Evolutionary conservation across 1,140 invertebrate species (phyloP).

Genomic region (Patella vulgata): DNA sequence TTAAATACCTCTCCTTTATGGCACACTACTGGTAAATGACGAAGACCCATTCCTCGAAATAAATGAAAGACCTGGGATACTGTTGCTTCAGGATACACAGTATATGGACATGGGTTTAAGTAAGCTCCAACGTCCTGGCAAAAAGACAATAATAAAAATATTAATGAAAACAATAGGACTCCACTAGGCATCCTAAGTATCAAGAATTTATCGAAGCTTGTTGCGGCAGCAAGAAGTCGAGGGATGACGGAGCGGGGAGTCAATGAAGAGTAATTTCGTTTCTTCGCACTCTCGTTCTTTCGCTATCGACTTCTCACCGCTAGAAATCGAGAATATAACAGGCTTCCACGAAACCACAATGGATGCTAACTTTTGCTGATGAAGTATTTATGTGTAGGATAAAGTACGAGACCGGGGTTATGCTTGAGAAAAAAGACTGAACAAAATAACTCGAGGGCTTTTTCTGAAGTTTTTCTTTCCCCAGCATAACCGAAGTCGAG

Average conservation of each 20-base stretch:
- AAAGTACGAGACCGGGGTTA: too few relatives aligned
- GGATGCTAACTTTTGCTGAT: too few relatives aligned
- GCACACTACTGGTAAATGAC: slow-evolving; percentile 94
- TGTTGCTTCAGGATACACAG: slow-evolving; percentile 49
- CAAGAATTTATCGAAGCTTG: not conserved
- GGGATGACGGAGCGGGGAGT: not conserved
- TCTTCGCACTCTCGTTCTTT: too few relatives aligned
- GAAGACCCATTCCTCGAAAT: slow-evolving; percentile 90
- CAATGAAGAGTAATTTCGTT: too few relatives aligned
- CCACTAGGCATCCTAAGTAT: not conserved
- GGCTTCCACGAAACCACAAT: too few relatives aligned
- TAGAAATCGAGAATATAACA: too few relatives aligned
- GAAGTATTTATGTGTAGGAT: too few relatives aligned
- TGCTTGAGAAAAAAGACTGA: too few relatives aligned
- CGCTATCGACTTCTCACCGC: too few relatives aligned
- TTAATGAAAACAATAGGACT: not conserved
- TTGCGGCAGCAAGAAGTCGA: not conserved
- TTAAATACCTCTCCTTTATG: slow-evolving; percentile 81
- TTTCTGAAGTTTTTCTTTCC: too few relatives aligned
- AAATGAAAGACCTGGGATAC: slow-evolving; percentile 90
- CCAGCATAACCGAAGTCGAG: too few relatives aligned
- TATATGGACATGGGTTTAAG: slow-evolving; percentile 87
- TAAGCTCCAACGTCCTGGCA: slow-evolving; percentile 84
- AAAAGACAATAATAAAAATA: slow-evolving; percentile 30
- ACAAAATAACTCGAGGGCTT: too few relatives aligned